A percentile compares a stretch with the other conserved stretches of the same genome.
Conservation (phyloP, 2,797 vertebrate species). For the Picus viridis region DNA sequence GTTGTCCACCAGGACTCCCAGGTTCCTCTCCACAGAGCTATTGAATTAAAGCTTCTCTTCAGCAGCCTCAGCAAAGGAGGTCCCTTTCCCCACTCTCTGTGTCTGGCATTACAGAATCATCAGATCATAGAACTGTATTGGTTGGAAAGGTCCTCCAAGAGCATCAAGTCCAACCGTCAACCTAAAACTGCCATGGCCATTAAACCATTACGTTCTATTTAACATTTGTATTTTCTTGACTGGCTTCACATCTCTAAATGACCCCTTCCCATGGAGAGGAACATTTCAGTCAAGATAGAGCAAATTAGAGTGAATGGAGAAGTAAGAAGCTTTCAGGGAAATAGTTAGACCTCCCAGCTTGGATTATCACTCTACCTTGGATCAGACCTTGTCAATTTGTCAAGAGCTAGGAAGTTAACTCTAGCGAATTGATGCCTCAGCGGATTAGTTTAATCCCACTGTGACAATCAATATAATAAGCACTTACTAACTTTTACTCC, state of each 20-base stretch:
- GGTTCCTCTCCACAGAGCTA: background rate
- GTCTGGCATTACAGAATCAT: background rate
- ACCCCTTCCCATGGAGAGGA: background rate
- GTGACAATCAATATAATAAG: slow-evolving; percentile 43
- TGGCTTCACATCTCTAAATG: background rate
- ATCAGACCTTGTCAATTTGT: background rate
- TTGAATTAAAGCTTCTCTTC: background rate
- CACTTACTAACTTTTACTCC: background rate
- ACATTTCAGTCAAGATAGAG: background rate
- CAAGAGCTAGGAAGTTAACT: background rate
- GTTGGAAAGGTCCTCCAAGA: too few species aligned
- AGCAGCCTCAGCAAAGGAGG: background rate
- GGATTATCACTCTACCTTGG: background rate
- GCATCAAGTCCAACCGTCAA: too few species aligned
- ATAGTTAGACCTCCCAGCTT: background rate
- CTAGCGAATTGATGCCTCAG: background rate
- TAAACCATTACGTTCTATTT: background rate
- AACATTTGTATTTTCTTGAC: background rate
- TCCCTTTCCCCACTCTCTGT: background rate
- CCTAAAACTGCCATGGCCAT: too few species aligned
- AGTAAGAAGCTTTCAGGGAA: background rate
- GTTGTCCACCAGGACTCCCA: background rate
- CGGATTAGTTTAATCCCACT: slow-evolving; percentile 30
- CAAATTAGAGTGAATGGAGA: background rate
- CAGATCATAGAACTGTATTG: too few species aligned